These are phyloP conservation scores for Harlomillsia oculata DNA, from an alignment of 1,140 invertebrate genomes.

Conservation along the genomic window DNA sequence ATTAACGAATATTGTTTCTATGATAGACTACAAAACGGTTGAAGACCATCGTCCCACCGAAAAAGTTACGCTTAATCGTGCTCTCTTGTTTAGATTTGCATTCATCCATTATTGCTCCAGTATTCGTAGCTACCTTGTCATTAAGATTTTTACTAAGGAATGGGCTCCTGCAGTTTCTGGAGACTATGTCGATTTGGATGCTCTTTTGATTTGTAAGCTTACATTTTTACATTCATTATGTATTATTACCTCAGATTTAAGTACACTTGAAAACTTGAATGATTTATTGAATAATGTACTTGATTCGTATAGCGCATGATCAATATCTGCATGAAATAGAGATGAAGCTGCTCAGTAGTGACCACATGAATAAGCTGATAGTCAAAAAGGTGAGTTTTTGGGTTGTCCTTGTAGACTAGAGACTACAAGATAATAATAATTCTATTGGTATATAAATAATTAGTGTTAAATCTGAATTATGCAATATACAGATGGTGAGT, in stretches of 20 bases:
- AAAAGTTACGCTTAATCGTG: conserved; percentile 6
- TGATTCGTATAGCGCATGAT: conserved; percentile 14
- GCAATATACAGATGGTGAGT: conserved; percentile 8
- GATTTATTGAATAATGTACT: not conserved
- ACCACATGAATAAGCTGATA: conserved; percentile 14
- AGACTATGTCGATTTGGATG: too few species aligned
- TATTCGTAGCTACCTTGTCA: conserved; percentile 17
- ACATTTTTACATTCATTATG: not conserved
- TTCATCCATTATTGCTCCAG: conserved; percentile 28
- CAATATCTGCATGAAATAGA: conserved; percentile 16
- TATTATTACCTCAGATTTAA: not conserved
- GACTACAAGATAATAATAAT: not conserved
- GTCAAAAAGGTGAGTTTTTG: conserved; percentile 18
- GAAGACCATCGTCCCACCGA: too few species aligned
- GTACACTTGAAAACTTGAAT: not conserved
- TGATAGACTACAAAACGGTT: conserved; percentile 16
- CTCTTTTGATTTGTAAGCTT: not conserved
- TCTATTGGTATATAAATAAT: not conserved
- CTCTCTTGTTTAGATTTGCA: conserved; percentile 18
- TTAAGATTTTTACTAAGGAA: conserved; percentile 21
- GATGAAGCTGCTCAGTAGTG: conserved; percentile 8
- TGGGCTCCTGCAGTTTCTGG: too few species aligned
- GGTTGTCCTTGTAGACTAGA: not conserved
- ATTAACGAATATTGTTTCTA: not conserved
- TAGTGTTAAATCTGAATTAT: not conserved